Conservation (phyloP, 2,888 invertebrate genomes). For the Lasioglossum morio region DNA sequence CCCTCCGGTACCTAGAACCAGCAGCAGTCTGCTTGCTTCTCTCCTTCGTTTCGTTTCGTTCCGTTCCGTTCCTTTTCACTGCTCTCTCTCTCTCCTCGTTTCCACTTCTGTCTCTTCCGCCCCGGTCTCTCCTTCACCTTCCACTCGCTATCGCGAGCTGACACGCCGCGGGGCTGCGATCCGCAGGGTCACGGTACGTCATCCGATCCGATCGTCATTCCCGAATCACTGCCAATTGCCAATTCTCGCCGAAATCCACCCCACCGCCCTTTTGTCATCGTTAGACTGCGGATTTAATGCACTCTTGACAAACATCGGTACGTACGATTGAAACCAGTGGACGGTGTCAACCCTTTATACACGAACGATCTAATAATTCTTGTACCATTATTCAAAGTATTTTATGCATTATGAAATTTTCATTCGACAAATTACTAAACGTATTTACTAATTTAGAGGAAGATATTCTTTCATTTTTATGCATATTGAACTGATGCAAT, state of each 20-base stretch:
- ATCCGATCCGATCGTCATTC: slow-evolving; percentile 24
- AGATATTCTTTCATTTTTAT: no score
- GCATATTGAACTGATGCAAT: no score
- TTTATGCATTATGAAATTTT: no score
- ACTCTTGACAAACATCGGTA: no score
- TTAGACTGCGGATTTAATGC: no score
- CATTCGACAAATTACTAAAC: no score
- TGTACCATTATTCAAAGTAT: no score
- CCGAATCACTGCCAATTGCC: background rate
- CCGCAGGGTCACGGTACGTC: slow-evolving; percentile 23
- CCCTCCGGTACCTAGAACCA: slow-evolving; percentile 38
- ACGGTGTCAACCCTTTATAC: no score
- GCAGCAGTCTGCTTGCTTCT: slow-evolving; percentile 6
- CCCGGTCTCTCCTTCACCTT: slow-evolving; percentile 14
- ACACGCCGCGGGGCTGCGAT: slow-evolving; percentile 22
- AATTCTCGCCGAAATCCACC: slow-evolving; percentile 6
- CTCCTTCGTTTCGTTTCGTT: background rate
- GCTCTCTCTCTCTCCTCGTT: slow-evolving; percentile 31
- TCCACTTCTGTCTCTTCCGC: slow-evolving; percentile 30
- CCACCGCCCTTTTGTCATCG: background rate
- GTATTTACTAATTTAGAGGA: no score
- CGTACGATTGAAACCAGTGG: no score
- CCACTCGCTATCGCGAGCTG: slow-evolving; percentile 14
- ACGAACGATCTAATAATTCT: no score
- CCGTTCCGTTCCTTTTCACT: background rate